phyloP scores from a whole-genome alignment of 2,888 invertebrate species.

The Isoperla grammatica region DNA sequence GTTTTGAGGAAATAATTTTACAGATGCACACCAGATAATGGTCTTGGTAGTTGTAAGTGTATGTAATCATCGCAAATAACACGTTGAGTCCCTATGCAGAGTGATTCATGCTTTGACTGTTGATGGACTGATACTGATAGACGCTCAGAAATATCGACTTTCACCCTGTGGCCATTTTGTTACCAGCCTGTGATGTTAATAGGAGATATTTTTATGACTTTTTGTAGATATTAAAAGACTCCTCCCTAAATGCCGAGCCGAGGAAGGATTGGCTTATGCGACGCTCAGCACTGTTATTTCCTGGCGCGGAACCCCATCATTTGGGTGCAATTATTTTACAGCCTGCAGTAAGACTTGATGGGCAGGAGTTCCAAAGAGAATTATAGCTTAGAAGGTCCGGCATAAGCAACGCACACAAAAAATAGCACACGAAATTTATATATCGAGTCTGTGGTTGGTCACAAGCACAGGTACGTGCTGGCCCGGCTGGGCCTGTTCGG shows the following conservation, averaged over 20 bases:
- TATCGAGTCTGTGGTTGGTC: not conserved
- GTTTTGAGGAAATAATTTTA: constrained; percentile 3
- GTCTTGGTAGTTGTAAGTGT: constrained; percentile 15
- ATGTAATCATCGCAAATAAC: constrained; percentile 15
- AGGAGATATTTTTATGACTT: constrained; percentile 10
- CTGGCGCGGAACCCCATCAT: constrained; percentile 28
- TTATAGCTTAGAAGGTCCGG: constrained; percentile 20
- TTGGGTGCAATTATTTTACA: constrained; percentile 30
- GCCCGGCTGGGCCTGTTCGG: no score
- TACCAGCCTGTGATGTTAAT: not conserved
- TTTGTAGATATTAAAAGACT: constrained; percentile 16
- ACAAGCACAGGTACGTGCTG: no score
- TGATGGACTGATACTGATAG: constrained; percentile 11
- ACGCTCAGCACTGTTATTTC: not conserved
- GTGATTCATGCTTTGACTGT: not conserved
- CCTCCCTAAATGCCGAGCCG: constrained; percentile 3
- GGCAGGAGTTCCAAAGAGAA: constrained; percentile 23
- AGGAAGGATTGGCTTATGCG: constrained; percentile 12
- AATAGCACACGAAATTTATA: constrained; percentile 16
- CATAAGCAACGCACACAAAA: constrained; percentile 14
- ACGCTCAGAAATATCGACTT: constrained; percentile 3
- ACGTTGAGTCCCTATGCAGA: not conserved
- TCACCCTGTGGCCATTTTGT: constrained; percentile 13
- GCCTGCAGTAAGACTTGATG: constrained; percentile 29
- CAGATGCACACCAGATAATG: constrained; percentile 15